Base-by-base conservation (phyloP, 2,113 vertebrate species). In the Calyptomena viridis region DNA sequence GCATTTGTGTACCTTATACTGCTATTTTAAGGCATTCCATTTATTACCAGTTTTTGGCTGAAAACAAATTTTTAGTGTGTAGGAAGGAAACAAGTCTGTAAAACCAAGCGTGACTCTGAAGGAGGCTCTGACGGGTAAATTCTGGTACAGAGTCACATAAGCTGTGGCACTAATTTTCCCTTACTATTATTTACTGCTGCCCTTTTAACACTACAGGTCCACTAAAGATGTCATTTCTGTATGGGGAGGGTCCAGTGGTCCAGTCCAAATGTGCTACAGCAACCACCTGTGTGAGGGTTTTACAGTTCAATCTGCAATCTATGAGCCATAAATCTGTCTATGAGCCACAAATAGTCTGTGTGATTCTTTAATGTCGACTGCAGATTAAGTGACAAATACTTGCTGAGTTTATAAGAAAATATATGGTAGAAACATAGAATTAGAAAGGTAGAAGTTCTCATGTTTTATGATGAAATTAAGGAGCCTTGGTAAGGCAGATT, bases 11-110 rank as follows among this genome's bases (percentile, higher is more conserved):
- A 81, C 52, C 24, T 87, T 89, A 76, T 49, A n/a, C 31, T 91
- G 66, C 64, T 87, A 64, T 95, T 95, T 94, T 92, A 89, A 77
- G 73, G 58, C 64, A 91, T 93, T 84, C 64, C 27, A 49, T 92
- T 89, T 95, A 81, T 94, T 86, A 79, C 64, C 39, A 88, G 13
- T 3, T 91, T 90, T 92, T 87, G 86, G 69, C 53, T 89, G 47
- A 79, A 95, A 82, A 68, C 0, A 0, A 35, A 20, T 71, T 88
- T 63, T 93, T 74, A 77, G 31, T 1, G 16, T 20, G 62, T 77
- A 76, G 73, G 66, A 87, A 82, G 66, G 87, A 89, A 82, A 39
- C 9, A 24, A 25, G 15, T 59, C 64, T 84, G 62, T 56, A 92
- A 90, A 89, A 59, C 14, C 58, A 64, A 84, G 35, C 0, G 0